A percentile compares a stretch with the other conserved stretches of the same genome.
phyloP scores from a whole-genome alignment of 2,113 vertebrate species.

The Tamias sibiricus region DNA sequence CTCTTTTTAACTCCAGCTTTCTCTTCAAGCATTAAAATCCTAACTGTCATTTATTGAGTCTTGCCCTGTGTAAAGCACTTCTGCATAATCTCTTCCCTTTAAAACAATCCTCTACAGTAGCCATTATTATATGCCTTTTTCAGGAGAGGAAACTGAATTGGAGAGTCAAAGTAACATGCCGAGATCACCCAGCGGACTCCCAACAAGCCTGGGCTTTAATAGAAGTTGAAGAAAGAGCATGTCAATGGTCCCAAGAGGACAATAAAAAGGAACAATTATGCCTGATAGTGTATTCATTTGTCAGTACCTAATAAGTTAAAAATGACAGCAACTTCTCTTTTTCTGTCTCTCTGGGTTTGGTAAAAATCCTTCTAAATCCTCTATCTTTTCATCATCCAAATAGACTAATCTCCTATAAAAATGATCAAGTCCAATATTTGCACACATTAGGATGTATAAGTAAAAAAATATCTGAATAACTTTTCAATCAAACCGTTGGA shows the following conservation, averaged over 20 bases:
- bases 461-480: conserved; percentile 43
- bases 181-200: not conserved
- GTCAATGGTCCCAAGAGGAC: not conserved
- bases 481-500: conserved; percentile 67
- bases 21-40: conserved; percentile 28
- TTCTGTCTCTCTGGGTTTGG: not conserved
- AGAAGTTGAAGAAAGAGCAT: conserved; percentile 10
- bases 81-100: not conserved
- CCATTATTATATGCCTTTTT: conserved; percentile 31
- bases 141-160: conserved; percentile 32
- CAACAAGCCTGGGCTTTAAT: not conserved
- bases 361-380: conserved; percentile 54
- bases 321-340: not conserved
- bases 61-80: not conserved
- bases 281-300: not conserved
- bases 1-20: conserved; percentile 8
- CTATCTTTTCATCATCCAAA: not conserved
- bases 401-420: conserved; percentile 52
- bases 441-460: conserved; percentile 6
- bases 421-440: conserved; percentile 33
- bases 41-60: conserved; percentile 15
- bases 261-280: not conserved
- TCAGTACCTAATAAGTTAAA: conserved; percentile 33
- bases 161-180: not conserved
- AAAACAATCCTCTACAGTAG: conserved; percentile 11